Base-by-base conservation (phyloP, 2,888 invertebrate species). In the Listrodromus nycthemerus region DNA sequence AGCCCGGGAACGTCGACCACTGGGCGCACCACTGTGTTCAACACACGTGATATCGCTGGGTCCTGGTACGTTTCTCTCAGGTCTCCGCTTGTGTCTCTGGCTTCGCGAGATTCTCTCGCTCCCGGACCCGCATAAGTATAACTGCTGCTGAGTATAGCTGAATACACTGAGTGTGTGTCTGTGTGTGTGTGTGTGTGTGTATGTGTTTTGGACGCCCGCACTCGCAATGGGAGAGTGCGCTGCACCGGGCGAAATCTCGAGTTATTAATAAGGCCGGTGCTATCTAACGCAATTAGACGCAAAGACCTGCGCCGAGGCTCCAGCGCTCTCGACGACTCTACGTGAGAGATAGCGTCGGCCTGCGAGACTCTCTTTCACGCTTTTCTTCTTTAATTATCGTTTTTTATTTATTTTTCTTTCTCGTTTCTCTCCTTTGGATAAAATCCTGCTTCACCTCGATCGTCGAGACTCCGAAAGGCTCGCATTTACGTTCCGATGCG, bases 231-330 rank as follows among this genome's bases (percentile, higher is more conserved):
- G 80, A 80, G 82, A 82, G 80, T 80, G 85, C 85, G 86, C 85
- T 75, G 77, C 83, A 75, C 75, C 83, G 63, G 80, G 67, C 82
- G 86, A 87, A 87, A 88, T 84, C 87, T 88, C 88, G 88, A 90
- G 92, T 92, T 92, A 93, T 93, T 93, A 93, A 93, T 93, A 93
- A 92, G 91, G 81, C 91, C 86, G 87, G 86, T 86, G 88, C 90
- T 93, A 93, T 93, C 93, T 92, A 92, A 93, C 90, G 93, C 92
- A 93, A 93, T 93, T 93, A 92, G 92, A 92, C 88, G 88, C 87
- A 80, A 86, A 88, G 86, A 87, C 89, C 86, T 86, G 85, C 79
- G 84, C 85, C 41, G 41, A 86, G 83, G 84, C 81, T 86, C 82
- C 79, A 71, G 86, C 84, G 83, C 83, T 30, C 50, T n/a, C 86